These are phyloP conservation scores for Drosophila mojavensis DNA, from an alignment of 1,140 invertebrate genomes.

Conservation along the genomic window DNA sequence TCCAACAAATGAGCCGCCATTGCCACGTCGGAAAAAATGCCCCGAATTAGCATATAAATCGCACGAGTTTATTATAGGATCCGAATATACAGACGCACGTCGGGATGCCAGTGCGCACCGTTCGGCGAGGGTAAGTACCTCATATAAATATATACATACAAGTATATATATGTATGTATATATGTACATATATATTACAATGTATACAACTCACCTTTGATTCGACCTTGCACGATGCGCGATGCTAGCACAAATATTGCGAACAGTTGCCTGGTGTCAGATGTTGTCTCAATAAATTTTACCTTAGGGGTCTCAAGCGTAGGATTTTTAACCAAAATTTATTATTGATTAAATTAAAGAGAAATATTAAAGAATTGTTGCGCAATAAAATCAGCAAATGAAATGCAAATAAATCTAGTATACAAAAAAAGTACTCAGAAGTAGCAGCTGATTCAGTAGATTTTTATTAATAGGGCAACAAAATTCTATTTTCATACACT, in stretches of 20 bases:
- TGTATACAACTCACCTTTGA: slow-evolving; percentile 20
- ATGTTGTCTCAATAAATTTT: slow-evolving; percentile 13
- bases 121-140: slow-evolving; percentile 75
- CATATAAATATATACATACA: not conserved
- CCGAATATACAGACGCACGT: slow-evolving; percentile 83
- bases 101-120: slow-evolving; percentile 76
- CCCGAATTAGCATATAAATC: slow-evolving; percentile 93
- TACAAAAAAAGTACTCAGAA: too few relatives aligned
- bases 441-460: too few relatives aligned
- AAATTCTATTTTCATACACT: too few relatives aligned
- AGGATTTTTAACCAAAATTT: not conserved
- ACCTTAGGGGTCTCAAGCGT: not conserved
- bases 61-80: slow-evolving; percentile 90
- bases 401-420: too few relatives aligned
- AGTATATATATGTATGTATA: not conserved
- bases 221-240: slow-evolving; percentile 25
- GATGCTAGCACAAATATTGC: slow-evolving; percentile 1
- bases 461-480: too few relatives aligned
- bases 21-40: slow-evolving; percentile 93
- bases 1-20: slow-evolving; percentile 89
- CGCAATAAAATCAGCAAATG: too few relatives aligned
- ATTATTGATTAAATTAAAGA: not conserved
- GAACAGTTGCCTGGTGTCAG: not conserved
- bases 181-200: not conserved
- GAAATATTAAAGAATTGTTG: too few relatives aligned